Conservation (phyloP, 2,113 vertebrate genomes). For the Orycteropus afer region DNA sequence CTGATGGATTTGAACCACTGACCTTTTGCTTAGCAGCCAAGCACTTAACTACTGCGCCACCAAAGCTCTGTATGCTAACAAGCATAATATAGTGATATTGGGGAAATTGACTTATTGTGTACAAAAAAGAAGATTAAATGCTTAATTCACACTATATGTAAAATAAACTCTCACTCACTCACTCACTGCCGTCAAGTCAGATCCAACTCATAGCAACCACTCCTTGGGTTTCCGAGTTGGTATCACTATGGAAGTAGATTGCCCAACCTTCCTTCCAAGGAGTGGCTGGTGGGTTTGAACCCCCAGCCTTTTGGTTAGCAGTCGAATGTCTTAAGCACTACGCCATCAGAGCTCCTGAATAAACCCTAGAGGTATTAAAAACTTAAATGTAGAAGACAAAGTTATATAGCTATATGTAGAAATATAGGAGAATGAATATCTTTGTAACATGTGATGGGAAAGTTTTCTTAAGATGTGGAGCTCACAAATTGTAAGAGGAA, state of each 20-base stretch:
- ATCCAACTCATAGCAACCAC: no score
- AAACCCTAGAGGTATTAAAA: neutral
- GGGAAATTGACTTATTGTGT: neutral
- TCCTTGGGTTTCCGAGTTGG: no score
- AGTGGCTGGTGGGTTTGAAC: no score
- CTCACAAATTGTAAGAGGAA: neutral
- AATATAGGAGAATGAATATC: neutral
- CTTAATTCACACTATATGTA: neutral
- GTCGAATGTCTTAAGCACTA: no score
- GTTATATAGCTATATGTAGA: constrained; percentile 28
- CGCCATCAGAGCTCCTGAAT: no score
- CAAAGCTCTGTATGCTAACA: neutral
- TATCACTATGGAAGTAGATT: no score
- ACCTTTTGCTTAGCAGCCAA: neutral
- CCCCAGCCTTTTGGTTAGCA: no score
- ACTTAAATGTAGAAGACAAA: constrained; percentile 47
- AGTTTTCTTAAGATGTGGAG: constrained; percentile 1
- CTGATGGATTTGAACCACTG: neutral
- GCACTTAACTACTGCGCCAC: neutral
- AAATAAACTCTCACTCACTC: constrained; percentile 45
- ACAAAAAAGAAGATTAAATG: constrained; percentile 41
- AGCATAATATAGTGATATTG: neutral
- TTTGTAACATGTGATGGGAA: neutral
- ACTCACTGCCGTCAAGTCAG: no score
- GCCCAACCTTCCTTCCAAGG: no score